Base-by-base conservation (phyloP, 2,113 vertebrate genomes). In the Lepus americanus region DNA sequence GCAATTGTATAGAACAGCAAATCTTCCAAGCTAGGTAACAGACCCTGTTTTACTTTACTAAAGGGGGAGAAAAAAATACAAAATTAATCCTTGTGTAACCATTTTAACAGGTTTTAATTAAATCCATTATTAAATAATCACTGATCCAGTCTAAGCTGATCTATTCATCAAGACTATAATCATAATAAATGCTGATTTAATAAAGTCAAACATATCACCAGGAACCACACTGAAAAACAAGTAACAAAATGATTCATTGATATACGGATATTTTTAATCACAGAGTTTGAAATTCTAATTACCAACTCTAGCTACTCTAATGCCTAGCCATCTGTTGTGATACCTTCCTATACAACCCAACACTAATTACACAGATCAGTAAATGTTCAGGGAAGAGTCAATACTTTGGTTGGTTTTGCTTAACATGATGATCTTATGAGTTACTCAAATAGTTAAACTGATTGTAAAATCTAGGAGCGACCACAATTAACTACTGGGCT, bases 1-100 rank as follows among this genome's bases (percentile, higher is more conserved):
- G 99, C 99, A 96, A 99, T 99, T 93, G 99, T 99, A 98, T 99
- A 99, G 98, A 99, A 99, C 87, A 99, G 99, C 55, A 99, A 98
- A 98, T 99, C 99, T 98, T 99, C 99, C 98, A 99, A 98, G 87
- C 99, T 99, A 96, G 99, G 99, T 95, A 99, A 98, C 89, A 99
- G 99, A 95, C 99, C 99, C 88, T 99, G 99, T 95, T 99, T 99
- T 73, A 98, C 98, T 99, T 99, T 99, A 98, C 99, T 99, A 86
- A 39, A 98, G 29, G 20, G 44, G 12, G 55, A 89, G 67, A 92
- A 92, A 91, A 96, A 85, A 97, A 94, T 36, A 95, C 3, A 93
- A 90, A 97, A 93, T 97, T 95, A 97, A 94, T 94, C 70, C 29
- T 79, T 88, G 16, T n/a, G 19, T 74, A 36, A 72, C 92, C 20